These are phyloP conservation scores for Drosophila vallismaia DNA, from an alignment of 2,888 invertebrate genomes.

Conservation along the genomic window DNA sequence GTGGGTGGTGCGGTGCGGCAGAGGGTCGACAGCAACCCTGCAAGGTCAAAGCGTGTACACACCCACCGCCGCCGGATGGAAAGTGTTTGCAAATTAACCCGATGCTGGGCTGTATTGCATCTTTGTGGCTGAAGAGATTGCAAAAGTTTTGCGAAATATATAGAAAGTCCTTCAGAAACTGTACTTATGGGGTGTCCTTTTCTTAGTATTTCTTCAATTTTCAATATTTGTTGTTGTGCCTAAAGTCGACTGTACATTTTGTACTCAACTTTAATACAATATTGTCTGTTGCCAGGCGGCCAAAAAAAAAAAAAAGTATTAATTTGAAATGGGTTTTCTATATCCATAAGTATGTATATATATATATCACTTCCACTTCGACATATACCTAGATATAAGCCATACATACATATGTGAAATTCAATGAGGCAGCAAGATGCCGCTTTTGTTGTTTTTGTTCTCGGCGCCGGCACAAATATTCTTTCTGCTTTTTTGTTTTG, in stretches of 20 bases:
- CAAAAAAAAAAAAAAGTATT: not conserved
- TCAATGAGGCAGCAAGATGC: slow-evolving; percentile 20
- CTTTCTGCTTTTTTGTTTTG: slow-evolving; percentile 11
- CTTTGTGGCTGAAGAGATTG: slow-evolving; percentile 4
- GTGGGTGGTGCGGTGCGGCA: slow-evolving; percentile 12
- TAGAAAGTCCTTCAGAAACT: not conserved
- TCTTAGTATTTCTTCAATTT: too few species aligned
- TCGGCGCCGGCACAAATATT: slow-evolving; percentile 11
- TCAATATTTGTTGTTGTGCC: too few species aligned
- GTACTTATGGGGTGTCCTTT: not conserved
- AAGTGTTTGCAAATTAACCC: slow-evolving; percentile 14
- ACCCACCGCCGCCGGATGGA: slow-evolving; percentile 13
- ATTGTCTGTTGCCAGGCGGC: slow-evolving; percentile 25
- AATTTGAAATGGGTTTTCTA: slow-evolving; percentile 21
- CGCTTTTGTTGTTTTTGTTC: slow-evolving; percentile 8
- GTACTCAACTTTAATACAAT: not conserved
- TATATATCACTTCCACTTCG: not conserved
- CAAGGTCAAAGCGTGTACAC: slow-evolving; percentile 51
- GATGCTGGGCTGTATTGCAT: slow-evolving; percentile 12
- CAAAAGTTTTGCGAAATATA: slow-evolving; percentile 1
- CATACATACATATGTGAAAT: slow-evolving; percentile 15
- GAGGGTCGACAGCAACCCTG: slow-evolving; percentile 39
- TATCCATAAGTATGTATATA: not conserved
- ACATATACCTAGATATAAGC: not conserved
- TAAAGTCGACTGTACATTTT: not conserved